Evolutionary conservation across 2,797 vertebrate species (phyloP).

Genomic region (Erpetoichthys calabaricus): DNA sequence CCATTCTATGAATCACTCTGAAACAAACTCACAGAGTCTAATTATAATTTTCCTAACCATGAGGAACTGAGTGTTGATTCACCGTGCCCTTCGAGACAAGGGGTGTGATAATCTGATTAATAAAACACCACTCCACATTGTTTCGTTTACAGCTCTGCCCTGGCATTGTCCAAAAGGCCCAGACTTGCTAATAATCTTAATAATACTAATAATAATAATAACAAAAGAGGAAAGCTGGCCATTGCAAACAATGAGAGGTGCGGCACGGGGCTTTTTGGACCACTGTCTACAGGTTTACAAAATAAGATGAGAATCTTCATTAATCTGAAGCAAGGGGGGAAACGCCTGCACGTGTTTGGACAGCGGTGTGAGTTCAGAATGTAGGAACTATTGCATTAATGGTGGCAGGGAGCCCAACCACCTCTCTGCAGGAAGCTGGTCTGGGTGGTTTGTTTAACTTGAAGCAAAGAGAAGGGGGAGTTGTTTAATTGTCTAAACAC

Average conservation of each 20-base stretch:
- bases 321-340: slow-evolving; percentile 39
- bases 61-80: too few relatives aligned
- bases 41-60: too few relatives aligned
- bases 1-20: too few relatives aligned
- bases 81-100: not conserved
- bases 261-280: slow-evolving; percentile 48
- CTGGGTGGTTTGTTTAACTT: slow-evolving; percentile 58
- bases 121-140: not conserved
- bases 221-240: slow-evolving; percentile 38
- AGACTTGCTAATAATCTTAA: not conserved
- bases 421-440: slow-evolving; percentile 47
- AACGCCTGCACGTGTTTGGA: slow-evolving; percentile 59
- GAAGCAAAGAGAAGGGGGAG: slow-evolving; percentile 56
- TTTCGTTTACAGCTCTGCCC: not conserved
- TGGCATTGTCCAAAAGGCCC: not conserved
- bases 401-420: slow-evolving; percentile 52
- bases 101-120: slow-evolving; percentile 2
- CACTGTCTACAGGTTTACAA: slow-evolving; percentile 58
- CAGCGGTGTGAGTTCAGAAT: slow-evolving; percentile 54
- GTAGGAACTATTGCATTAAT: slow-evolving; percentile 56
- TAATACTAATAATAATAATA: slow-evolving; percentile 26
- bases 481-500: slow-evolving; percentile 50
- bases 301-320: slow-evolving; percentile 54
- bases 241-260: slow-evolving; percentile 53
- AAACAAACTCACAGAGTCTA: too few relatives aligned